These are phyloP conservation scores for Pseudolycoriella hygida DNA, from an alignment of 2,888 invertebrate genomes.

Conservation along the genomic window DNA sequence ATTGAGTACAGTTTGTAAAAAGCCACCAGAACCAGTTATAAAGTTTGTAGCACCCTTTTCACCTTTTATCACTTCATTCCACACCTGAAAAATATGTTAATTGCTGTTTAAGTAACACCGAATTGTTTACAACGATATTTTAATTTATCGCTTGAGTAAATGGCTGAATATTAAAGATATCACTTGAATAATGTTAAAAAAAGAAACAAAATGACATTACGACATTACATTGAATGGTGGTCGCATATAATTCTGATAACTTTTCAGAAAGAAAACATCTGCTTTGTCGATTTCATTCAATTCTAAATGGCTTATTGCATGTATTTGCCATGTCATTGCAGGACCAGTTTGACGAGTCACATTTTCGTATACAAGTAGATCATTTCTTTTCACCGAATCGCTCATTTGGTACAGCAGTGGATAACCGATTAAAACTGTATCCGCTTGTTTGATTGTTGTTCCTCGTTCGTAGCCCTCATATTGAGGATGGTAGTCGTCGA, in stretches of 20 bases:
- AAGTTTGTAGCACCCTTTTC: conserved; percentile 37
- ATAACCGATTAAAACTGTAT: conserved; percentile 37
- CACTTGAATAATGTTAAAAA: neutral
- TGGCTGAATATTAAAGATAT: neutral
- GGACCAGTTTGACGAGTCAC: conserved; percentile 36
- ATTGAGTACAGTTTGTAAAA: conserved; percentile 36
- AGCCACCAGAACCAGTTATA: conserved; percentile 42
- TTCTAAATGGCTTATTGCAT: conserved; percentile 35
- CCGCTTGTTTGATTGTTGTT: conserved; percentile 36
- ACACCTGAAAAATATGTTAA: conserved; percentile 27
- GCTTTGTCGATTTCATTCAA: conserved; percentile 29
- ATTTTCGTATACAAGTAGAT: conserved; percentile 35
- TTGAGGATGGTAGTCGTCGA: conserved; percentile 39
- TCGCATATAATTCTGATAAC: conserved; percentile 34
- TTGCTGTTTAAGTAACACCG: conserved; percentile 4
- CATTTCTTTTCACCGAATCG: conserved; percentile 29
- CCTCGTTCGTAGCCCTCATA: conserved; percentile 32
- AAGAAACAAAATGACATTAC: no score
- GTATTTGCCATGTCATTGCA: conserved; percentile 48
- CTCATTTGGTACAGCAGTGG: conserved; percentile 37
- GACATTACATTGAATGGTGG: conserved; percentile 37
- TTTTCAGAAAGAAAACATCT: conserved; percentile 31
- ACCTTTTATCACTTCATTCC: conserved; percentile 37
- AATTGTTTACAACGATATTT: neutral
- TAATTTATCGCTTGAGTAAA: neutral